Conservation (phyloP, 1,140 invertebrate genomes). For the Metaphire vulgaris region DNA sequence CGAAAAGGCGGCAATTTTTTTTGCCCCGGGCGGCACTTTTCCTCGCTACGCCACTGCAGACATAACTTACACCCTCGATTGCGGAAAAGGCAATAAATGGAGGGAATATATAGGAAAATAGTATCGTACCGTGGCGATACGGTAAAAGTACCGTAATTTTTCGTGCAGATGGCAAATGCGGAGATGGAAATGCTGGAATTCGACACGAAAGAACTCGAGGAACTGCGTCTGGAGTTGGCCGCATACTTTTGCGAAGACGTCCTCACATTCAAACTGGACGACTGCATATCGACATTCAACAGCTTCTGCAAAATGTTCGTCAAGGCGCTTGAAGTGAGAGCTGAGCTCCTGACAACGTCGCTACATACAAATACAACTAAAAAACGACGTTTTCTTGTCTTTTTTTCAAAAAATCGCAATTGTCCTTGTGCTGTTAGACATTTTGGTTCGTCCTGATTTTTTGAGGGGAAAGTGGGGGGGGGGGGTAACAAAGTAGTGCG, state of each 20-base stretch:
- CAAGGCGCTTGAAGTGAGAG: slow-evolving; percentile 32
- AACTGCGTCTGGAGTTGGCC: slow-evolving; percentile 43
- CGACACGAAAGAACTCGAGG: slow-evolving; percentile 74
- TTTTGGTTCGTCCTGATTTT: neutral
- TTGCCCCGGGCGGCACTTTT: too few species aligned
- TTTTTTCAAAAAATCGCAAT: neutral
- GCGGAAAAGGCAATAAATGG: too few species aligned
- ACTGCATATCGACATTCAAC: slow-evolving; percentile 52
- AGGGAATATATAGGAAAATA: too few species aligned
- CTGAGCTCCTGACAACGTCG: slow-evolving; percentile 6
- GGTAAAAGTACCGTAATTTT: too few species aligned
- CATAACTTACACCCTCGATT: too few species aligned
- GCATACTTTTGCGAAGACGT: slow-evolving; percentile 48
- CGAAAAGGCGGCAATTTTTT: too few species aligned
- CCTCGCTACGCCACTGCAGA: too few species aligned
- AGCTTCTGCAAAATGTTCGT: slow-evolving; percentile 62
- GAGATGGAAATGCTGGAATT: slow-evolving; percentile 70
- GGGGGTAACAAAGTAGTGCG: neutral
- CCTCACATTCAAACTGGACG: slow-evolving; percentile 48
- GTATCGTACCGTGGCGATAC: too few species aligned
- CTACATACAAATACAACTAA: neutral
- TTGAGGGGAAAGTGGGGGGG: neutral
- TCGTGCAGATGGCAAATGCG: slow-evolving; percentile 72
- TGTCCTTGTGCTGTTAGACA: neutral
- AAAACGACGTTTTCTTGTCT: neutral